Percentiles rank a stretch among this genome's conserved stretches.
Conservation (phyloP, 2,113 vertebrate species). For the Hemiscyllium ocellatum region DNA sequence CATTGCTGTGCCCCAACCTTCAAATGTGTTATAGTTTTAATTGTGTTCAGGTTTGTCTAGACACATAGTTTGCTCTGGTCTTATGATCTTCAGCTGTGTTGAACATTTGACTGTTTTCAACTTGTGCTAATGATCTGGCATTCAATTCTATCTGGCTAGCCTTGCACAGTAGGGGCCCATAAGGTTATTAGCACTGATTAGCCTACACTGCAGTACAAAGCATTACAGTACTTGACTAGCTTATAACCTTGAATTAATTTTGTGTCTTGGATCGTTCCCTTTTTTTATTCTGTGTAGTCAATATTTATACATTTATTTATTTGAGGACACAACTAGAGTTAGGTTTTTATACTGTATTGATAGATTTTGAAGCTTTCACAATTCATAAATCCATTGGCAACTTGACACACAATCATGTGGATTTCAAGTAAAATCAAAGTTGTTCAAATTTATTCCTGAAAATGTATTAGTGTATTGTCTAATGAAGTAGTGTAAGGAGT, state of each 20-base stretch:
- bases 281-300: background rate
- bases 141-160: conserved; percentile 18
- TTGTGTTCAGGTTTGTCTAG: background rate
- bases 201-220: background rate
- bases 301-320: background rate
- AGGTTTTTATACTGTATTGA: background rate
- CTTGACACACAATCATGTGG: background rate
- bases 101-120: background rate
- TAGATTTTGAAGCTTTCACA: background rate
- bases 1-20: background rate
- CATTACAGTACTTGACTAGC: conserved; percentile 3
- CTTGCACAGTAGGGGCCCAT: background rate
- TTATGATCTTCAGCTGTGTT: background rate
- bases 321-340: background rate
- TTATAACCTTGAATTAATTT: background rate
- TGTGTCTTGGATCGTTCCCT: background rate
- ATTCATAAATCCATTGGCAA: background rate
- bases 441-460: background rate
- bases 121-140: conserved; percentile 27
- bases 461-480: background rate
- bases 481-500: background rate
- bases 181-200: conserved; percentile 18
- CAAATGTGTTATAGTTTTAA: background rate
- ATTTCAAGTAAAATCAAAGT: background rate
- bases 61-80: background rate